phyloP scores from a whole-genome alignment of 2,888 invertebrate species.

The Stenchaetothrips biformis region DNA sequence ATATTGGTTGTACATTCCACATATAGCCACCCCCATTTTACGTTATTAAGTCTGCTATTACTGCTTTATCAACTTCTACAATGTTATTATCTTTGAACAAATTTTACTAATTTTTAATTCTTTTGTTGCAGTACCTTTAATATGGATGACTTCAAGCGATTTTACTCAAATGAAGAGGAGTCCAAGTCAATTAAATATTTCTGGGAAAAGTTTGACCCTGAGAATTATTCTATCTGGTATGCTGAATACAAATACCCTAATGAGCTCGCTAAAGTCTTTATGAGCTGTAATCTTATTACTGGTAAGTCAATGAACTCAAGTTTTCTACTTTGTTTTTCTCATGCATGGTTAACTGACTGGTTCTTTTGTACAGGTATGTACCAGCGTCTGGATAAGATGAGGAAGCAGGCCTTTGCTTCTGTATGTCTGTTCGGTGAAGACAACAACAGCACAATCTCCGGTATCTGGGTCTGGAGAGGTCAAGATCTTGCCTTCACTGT shows the following conservation, averaged over 20 bases:
- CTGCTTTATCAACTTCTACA: neutral
- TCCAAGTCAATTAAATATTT: constrained; percentile 92
- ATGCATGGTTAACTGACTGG: neutral
- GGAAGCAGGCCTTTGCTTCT: constrained; percentile 93
- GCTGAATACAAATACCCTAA: constrained; percentile 95
- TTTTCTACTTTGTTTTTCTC: neutral
- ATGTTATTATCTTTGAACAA: neutral
- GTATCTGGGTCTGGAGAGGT: constrained; percentile 98
- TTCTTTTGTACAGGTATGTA: constrained; percentile 72
- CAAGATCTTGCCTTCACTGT: constrained; percentile 85
- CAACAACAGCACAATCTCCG: constrained; percentile 88
- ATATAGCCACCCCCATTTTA: neutral
- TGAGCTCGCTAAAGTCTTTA: constrained; percentile 87
- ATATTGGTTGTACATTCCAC: neutral
- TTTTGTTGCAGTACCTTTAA: constrained; percentile 67
- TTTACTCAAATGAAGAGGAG: constrained; percentile 95
- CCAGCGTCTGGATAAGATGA: constrained; percentile 96
- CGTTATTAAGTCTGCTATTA: too few species aligned
- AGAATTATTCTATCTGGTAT: constrained; percentile 95
- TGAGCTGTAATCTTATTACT: constrained; percentile 96
- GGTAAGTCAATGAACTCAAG: constrained; percentile 51
- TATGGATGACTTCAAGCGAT: constrained; percentile 96
- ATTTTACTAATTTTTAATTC: constrained; percentile 27
- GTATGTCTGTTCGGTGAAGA: constrained; percentile 89
- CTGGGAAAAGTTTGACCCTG: constrained; percentile 95